These are phyloP conservation scores for Arctocebus calabarensis DNA, from an alignment of 2,797 vertebrate genomes.

Conservation along the genomic window DNA sequence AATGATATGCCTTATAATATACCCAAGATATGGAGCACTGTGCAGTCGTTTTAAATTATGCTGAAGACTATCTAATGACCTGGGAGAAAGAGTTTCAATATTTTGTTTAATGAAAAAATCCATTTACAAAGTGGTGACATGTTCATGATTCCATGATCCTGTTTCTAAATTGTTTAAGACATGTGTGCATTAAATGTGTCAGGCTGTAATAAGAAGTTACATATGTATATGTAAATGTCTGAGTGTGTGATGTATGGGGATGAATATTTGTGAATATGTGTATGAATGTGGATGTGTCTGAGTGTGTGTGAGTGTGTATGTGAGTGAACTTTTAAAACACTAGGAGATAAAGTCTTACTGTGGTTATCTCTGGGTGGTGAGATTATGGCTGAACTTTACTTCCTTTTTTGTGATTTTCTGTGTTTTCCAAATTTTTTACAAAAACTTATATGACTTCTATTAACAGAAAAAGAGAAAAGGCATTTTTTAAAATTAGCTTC, in stretches of 20 bases:
- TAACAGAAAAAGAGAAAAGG: not conserved
- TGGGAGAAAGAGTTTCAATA: not conserved
- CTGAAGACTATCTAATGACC: not conserved
- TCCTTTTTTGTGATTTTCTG: slow-evolving; percentile 21
- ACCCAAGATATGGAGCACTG: not conserved
- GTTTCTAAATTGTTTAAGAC: not conserved
- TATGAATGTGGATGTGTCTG: not conserved
- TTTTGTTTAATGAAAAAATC: slow-evolving; percentile 5
- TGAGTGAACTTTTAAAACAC: not conserved
- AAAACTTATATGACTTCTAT: not conserved
- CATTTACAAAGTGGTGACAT: not conserved
- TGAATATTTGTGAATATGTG: not conserved
- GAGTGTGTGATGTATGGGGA: not conserved
- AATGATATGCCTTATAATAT: not conserved
- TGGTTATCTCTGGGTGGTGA: not conserved
- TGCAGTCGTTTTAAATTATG: not conserved
- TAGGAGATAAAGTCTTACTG: not conserved
- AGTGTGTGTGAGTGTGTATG: too few species aligned
- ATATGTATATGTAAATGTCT: not conserved
- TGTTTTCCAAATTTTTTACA: slow-evolving; percentile 45
- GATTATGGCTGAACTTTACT: not conserved
- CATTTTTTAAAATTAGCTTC: slow-evolving; percentile 35
- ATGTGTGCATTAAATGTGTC: not conserved
- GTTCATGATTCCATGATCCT: not conserved
- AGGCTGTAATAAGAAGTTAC: not conserved